Evolutionary conservation across 2,888 invertebrate species (phyloP).

Genomic region (Pseudoips prasinana): DNA sequence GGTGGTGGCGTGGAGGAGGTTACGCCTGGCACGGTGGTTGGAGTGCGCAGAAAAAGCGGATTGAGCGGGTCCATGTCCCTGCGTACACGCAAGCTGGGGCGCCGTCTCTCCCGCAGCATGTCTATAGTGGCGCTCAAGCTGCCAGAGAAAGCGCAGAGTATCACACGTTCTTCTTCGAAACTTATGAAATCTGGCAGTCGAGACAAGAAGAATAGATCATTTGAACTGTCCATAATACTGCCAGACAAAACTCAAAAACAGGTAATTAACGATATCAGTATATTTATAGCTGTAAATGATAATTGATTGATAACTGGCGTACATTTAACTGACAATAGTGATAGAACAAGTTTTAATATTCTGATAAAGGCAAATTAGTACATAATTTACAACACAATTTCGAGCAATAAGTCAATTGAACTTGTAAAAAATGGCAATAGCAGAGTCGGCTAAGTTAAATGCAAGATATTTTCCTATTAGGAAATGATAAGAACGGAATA

Average conservation of each 20-base stretch:
- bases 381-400: too few relatives aligned
- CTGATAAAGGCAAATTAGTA: too few relatives aligned
- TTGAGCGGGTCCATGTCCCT: slow-evolving; percentile 75
- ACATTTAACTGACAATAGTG: too few relatives aligned
- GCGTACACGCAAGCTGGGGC: slow-evolving; percentile 74
- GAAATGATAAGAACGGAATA: too few relatives aligned
- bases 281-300: too few relatives aligned
- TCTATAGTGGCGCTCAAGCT: slow-evolving; percentile 79
- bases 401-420: too few relatives aligned
- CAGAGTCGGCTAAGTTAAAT: too few relatives aligned
- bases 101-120: slow-evolving; percentile 79
- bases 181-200: slow-evolving; percentile 80
- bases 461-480: too few relatives aligned
- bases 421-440: too few relatives aligned
- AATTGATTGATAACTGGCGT: too few relatives aligned
- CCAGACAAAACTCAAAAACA: slow-evolving; percentile 85
- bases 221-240: slow-evolving; percentile 84
- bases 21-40: slow-evolving; percentile 33
- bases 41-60: slow-evolving; percentile 60
- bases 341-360: too few relatives aligned
- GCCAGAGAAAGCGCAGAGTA: slow-evolving; percentile 83
- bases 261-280: slow-evolving; percentile 55
- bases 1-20: slow-evolving; percentile 55
- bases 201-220: slow-evolving; percentile 80
- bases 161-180: slow-evolving; percentile 82